These are phyloP conservation scores for Podocnemis expansa DNA, from an alignment of 2,113 vertebrate species.

Conservation along the genomic window DNA sequence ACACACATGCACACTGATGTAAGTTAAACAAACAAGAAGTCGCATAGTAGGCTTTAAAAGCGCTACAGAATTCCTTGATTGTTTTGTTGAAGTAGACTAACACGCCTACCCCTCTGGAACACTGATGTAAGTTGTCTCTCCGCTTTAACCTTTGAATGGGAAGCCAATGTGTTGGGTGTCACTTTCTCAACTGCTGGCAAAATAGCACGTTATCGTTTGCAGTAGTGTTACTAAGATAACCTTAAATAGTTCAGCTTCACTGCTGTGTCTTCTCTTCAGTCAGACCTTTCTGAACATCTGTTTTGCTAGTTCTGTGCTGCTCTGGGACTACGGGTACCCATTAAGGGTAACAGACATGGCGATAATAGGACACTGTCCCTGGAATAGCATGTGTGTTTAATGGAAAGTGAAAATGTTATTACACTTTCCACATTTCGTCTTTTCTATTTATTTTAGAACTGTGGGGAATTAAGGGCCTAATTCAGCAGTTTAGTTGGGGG, in stretches of 20 bases:
- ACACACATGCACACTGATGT: background rate
- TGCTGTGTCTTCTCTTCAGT: background rate
- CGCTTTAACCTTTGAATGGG: background rate
- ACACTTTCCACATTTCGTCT: background rate
- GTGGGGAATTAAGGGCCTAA: background rate
- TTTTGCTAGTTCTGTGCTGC: background rate
- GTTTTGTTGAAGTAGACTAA: too few relatives aligned
- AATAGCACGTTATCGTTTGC: background rate
- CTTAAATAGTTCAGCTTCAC: background rate
- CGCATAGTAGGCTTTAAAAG: too few relatives aligned
- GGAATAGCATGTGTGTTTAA: background rate
- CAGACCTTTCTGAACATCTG: background rate
- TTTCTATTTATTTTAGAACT: background rate
- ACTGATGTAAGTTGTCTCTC: background rate
- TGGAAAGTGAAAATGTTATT: background rate
- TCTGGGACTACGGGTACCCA: background rate
- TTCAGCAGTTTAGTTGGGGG: background rate
- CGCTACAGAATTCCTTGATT: too few relatives aligned
- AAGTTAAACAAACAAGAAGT: background rate
- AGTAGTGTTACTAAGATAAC: background rate
- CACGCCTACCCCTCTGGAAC: background rate
- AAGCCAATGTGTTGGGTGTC: background rate
- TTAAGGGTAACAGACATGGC: background rate
- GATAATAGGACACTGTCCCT: background rate
- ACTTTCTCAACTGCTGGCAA: background rate